Evolutionary conservation across 1,140 invertebrate species (phyloP).

Genomic region (Phenacoccus solenopsis): DNA sequence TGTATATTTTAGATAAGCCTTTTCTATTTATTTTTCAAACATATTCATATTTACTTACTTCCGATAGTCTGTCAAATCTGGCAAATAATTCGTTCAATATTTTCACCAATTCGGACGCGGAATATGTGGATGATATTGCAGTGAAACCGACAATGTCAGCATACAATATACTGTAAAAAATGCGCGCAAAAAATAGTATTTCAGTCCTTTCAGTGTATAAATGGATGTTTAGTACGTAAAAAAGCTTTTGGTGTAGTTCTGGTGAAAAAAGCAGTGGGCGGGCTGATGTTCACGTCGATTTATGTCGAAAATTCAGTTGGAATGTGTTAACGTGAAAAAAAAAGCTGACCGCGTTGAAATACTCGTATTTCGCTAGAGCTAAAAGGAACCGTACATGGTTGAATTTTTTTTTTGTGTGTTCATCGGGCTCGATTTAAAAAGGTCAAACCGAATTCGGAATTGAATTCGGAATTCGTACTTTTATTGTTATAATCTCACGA

Average conservation of each 20-base stretch:
- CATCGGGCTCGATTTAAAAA: neutral
- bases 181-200: neutral
- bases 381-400: no score
- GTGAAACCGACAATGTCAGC: constrained; percentile 90
- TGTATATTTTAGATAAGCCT: no score
- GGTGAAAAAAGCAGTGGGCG: no score
- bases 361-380: no score
- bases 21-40: no score
- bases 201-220: neutral
- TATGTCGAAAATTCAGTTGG: neutral
- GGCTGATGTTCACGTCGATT: neutral
- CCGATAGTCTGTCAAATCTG: constrained; percentile 79
- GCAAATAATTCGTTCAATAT: constrained; percentile 90
- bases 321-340: no score
- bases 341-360: no score
- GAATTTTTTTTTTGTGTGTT: neutral
- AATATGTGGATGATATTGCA: constrained; percentile 87
- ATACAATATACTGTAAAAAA: constrained; percentile 57
- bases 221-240: no score
- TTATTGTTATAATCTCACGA: no score
- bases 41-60: constrained; percentile 45
- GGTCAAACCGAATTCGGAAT: neutral
- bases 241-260: no score
- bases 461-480: no score
- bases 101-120: constrained; percentile 81